Base-by-base conservation (phyloP, 2,113 vertebrate genomes). In the Piprites chloris region DNA sequence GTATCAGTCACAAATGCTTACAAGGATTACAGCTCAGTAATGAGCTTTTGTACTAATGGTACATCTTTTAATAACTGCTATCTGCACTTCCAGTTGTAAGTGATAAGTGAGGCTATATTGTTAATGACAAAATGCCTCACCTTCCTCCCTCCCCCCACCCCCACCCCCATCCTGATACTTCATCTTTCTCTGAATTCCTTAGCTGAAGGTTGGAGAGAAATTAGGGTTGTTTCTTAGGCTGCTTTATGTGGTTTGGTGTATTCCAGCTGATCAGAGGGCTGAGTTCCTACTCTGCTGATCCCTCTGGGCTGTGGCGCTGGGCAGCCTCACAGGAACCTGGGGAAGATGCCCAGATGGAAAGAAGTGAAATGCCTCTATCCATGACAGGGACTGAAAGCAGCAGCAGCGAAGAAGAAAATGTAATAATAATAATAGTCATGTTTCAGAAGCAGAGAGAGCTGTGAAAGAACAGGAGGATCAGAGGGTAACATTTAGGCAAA, bases 61-160 rank as follows among this genome's bases (percentile, higher is more conserved):
- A 90, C 94, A 91, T 91, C 87, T 95, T 94, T 93, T 97, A 97
- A 97, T 95, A 94, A 88, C 55, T 88, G 56, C 86, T 95, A 97
- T 92, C 90, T 93, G 32, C 46, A 73, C 75, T 93, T 97, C 84
- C 95, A 97, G 72, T 96, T 96, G 56, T 84, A 96, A 96, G 89
- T 58, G 89, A 86, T 96, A 96, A 95, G 84, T 89, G 77, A 86
- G 74, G 59, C 55, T 91, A 53, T 90, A 87, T 44, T 77, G 71
- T 85, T 93, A 96, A 92, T 86, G 90, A 95, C 93, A 89, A 92
- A 95, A 94, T 58, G 39, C 84, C 44, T 96, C 90, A 96, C 96
- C 94, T 96, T 91, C 94, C 46, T 61, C 30, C 37, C 82, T 49
- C 19, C 33, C 41, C 30, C 94, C 46, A 61, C 30, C 37, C 82